These are phyloP conservation scores for Cyclura pinguis DNA, from an alignment of 2,797 vertebrate genomes.

Conservation along the genomic window DNA sequence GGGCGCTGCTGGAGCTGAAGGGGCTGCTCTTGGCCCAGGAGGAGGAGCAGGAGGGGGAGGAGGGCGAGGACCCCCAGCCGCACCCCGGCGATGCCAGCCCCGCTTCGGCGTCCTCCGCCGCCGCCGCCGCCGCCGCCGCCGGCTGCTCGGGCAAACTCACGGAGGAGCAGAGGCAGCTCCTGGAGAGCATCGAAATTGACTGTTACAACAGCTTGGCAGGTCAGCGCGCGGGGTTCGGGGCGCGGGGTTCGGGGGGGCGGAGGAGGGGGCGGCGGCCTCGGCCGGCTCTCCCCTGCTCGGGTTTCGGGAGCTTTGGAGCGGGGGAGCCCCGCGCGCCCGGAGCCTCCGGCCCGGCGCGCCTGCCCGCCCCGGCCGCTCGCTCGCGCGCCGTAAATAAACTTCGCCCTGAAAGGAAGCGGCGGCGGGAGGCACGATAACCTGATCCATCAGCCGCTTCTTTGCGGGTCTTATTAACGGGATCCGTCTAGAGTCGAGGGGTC, in stretches of 20 bases:
- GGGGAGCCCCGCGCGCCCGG: background rate
- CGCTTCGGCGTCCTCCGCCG: constrained; percentile 68
- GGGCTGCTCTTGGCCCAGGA: constrained; percentile 77
- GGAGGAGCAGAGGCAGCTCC: constrained; percentile 92
- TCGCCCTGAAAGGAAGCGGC: background rate
- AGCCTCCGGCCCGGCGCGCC: no score
- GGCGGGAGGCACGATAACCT: background rate
- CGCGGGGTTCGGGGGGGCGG: background rate
- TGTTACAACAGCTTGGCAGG: constrained; percentile 99
- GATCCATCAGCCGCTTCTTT: background rate
- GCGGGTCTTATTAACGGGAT: background rate
- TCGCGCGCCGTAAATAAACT: background rate
- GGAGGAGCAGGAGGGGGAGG: no score
- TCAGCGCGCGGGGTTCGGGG: constrained; percentile 71
- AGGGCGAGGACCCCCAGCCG: constrained; percentile 80
- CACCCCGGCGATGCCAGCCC: constrained; percentile 82
- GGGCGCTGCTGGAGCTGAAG: constrained; percentile 97
- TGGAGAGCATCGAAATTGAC: constrained; percentile 95
- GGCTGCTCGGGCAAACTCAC: constrained; percentile 83
- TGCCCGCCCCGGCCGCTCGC: no score
- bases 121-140: constrained; percentile 75
- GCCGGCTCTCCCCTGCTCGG: background rate
- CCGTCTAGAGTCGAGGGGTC: no score
- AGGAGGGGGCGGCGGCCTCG: background rate
- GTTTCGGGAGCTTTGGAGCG: no score